Conservation (phyloP, 2,888 invertebrate species). For the Phaonia tiefii region DNA sequence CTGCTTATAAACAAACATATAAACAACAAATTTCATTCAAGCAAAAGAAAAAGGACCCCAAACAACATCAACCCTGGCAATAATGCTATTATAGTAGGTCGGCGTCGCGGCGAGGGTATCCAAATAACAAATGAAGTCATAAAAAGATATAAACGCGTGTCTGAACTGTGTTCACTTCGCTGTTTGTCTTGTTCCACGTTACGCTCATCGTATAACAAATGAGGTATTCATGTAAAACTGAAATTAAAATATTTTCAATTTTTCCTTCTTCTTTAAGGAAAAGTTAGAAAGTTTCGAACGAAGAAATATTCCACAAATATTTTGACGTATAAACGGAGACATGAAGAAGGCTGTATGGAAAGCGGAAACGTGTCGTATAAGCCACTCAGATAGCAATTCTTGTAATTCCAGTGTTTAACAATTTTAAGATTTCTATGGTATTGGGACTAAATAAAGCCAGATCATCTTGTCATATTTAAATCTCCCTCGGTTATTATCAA, state of each 20-base stretch:
- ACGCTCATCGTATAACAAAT: too few relatives aligned
- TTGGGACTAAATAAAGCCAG: too few relatives aligned
- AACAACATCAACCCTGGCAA: not conserved
- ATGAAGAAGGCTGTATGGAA: not conserved
- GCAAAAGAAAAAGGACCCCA: slow-evolving; percentile 9
- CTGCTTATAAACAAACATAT: slow-evolving; percentile 48
- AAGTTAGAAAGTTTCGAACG: not conserved
- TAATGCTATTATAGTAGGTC: slow-evolving; percentile 31
- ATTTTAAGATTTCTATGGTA: too few relatives aligned
- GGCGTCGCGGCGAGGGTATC: slow-evolving; percentile 33
- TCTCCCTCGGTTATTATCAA: too few relatives aligned
- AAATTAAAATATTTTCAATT: slow-evolving; percentile 51
- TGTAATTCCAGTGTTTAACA: too few relatives aligned
- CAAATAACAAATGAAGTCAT: slow-evolving; percentile 60
- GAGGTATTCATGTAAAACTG: slow-evolving; percentile 47
- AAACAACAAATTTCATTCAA: slow-evolving; percentile 23
- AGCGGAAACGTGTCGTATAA: not conserved
- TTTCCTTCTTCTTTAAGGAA: not conserved
- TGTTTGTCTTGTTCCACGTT: not conserved
- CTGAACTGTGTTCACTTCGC: slow-evolving; percentile 21
- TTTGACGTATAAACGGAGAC: slow-evolving; percentile 1
- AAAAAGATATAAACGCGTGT: slow-evolving; percentile 54
- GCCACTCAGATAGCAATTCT: too few relatives aligned
- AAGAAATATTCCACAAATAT: slow-evolving; percentile 15
- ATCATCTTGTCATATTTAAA: too few relatives aligned